These are phyloP conservation scores for Platycnemis pennipes DNA, from an alignment of 2,888 invertebrate species.

Conservation along the genomic window DNA sequence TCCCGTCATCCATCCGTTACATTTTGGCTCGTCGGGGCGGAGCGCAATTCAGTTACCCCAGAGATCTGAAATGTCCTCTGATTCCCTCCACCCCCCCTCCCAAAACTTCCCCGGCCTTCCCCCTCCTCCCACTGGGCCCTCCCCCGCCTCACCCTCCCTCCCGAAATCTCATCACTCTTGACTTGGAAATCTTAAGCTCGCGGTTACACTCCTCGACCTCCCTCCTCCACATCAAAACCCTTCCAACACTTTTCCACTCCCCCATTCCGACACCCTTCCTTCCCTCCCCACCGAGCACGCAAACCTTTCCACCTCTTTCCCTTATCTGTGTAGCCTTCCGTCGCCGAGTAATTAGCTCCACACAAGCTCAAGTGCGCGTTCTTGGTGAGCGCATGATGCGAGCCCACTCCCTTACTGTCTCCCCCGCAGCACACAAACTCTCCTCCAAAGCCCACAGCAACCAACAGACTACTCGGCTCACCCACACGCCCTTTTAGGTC, in stretches of 20 bases:
- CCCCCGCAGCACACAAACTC: neutral
- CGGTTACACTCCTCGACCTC: neutral
- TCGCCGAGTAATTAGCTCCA: neutral
- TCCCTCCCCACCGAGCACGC: neutral
- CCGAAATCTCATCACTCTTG: slow-evolving; percentile 25
- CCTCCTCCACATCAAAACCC: neutral
- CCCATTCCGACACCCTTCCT: neutral
- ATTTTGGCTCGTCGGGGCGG: neutral
- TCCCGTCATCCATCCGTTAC: neutral
- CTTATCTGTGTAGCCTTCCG: neutral
- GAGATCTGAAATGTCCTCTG: neutral
- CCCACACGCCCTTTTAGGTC: neutral
- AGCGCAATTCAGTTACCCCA: neutral
- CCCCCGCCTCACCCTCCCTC: neutral
- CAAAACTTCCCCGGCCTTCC: neutral
- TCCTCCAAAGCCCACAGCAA: neutral
- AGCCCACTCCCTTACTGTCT: neutral
- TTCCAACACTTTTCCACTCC: neutral
- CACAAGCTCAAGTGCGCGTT: neutral
- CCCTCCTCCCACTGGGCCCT: neutral
- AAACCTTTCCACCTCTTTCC: neutral
- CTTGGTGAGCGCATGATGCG: neutral
- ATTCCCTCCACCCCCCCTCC: neutral
- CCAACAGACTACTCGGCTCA: neutral
- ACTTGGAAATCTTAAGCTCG: slow-evolving; percentile 7